Evolutionary conservation across 2,113 vertebrate genomes (phyloP).

Genomic region (Pygathrix nemaeus): DNA sequence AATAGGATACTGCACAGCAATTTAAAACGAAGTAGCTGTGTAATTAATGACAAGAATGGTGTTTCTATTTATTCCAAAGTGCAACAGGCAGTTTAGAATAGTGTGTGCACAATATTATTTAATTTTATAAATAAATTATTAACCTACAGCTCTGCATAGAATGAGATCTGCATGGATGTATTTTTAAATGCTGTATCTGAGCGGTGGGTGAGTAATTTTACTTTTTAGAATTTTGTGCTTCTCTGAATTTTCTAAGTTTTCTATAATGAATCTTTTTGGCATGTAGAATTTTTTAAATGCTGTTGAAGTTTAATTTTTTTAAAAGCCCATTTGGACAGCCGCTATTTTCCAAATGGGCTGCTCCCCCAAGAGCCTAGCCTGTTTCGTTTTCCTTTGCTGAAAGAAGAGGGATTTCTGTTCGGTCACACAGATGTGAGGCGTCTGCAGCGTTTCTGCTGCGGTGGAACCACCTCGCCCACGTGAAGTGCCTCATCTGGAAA

Average conservation of each 20-base stretch:
- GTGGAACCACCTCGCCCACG: rapidly evolving
- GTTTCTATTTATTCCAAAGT: neutral
- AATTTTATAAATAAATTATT: neutral
- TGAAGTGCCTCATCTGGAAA: neutral
- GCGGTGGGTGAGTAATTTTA: neutral
- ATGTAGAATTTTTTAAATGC: neutral
- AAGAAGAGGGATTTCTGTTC: neutral
- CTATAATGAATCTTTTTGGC: neutral
- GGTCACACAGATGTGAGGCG: rapidly evolving
- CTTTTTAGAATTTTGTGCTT: neutral
- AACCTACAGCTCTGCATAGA: neutral
- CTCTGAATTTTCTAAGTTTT: neutral
- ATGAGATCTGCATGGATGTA: neutral
- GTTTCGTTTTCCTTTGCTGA: neutral
- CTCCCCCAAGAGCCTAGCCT: neutral
- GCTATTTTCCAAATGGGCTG: neutral
- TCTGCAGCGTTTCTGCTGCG: neutral
- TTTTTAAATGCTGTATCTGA: neutral
- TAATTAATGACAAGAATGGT: neutral
- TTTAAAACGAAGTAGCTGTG: neutral
- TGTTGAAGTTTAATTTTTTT: neutral
- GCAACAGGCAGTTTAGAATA: neutral
- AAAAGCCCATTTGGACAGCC: neutral
- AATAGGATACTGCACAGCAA: neutral
- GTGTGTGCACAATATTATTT: neutral